Percentiles rank a stretch among this genome's conserved stretches.
Conservation (phyloP, 2,113 vertebrate genomes). For the Tyto alba region DNA sequence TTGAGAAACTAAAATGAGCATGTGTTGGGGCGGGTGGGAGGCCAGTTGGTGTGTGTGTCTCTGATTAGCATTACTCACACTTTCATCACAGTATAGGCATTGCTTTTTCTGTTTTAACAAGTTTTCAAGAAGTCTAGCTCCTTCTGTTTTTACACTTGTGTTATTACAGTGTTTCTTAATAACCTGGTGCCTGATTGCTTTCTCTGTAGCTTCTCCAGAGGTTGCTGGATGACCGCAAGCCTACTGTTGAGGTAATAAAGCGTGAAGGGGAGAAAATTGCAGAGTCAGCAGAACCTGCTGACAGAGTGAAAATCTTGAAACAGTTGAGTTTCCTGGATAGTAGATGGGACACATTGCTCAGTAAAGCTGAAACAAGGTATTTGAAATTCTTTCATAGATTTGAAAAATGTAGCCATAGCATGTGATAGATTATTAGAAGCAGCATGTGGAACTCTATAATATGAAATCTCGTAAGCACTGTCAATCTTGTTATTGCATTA, state of each 20-base stretch:
- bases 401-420: neutral
- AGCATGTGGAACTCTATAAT: neutral
- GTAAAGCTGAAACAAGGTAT: slow-evolving; percentile 92
- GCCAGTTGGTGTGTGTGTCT: neutral
- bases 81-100: neutral
- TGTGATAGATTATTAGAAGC: neutral
- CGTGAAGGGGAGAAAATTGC: slow-evolving; percentile 92
- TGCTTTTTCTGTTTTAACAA: neutral
- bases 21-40: neutral
- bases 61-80: neutral
- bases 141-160: neutral
- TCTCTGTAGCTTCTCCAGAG: slow-evolving; percentile 88
- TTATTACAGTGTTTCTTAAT: neutral
- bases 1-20: neutral
- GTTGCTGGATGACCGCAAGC: slow-evolving; percentile 89
- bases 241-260: slow-evolving; percentile 92
- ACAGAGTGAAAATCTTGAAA: slow-evolving; percentile 88
- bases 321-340: slow-evolving; percentile 86
- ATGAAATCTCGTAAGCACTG: neutral
- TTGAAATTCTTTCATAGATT: neutral
- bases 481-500: neutral
- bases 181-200: neutral
- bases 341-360: slow-evolving; percentile 90
- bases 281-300: slow-evolving; percentile 84
- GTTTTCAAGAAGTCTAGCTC: neutral